Evolutionary conservation across 92 coral and sea anemone genomes (phyloP).

Genomic region (Palythoa grandis): DNA sequence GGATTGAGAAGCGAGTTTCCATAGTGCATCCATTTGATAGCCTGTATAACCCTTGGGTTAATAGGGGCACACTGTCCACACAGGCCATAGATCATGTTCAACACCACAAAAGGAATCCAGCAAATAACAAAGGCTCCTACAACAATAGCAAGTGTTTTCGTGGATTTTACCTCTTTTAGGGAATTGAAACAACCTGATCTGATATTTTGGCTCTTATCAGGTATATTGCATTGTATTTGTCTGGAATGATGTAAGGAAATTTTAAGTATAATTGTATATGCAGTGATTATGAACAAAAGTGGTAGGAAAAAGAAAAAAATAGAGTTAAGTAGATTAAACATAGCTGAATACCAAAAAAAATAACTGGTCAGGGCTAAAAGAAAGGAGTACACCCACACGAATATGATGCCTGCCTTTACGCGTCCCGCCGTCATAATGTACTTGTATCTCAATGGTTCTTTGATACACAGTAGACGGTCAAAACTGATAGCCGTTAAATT

Average conservation of each 20-base stretch:
- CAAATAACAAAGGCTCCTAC: conserved; percentile 87
- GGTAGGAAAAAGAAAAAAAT: conserved; percentile 83
- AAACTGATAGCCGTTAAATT: conserved; percentile 86
- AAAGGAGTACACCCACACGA: conserved; percentile 75
- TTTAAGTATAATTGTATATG: conserved; percentile 73
- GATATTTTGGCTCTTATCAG: conserved; percentile 23
- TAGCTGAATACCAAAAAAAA: conserved; percentile 53
- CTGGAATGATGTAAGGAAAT: conserved; percentile 74
- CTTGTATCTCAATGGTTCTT: conserved; percentile 63
- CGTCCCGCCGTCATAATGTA: conserved; percentile 58
- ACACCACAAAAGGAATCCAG: conserved; percentile 84
- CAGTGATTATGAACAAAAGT: conserved; percentile 70
- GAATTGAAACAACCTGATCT: conserved; percentile 55
- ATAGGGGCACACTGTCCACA: conserved; percentile 64
- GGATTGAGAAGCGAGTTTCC: conserved; percentile 91
- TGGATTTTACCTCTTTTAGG: conserved; percentile 82
- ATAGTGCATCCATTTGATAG: conserved; percentile 93
- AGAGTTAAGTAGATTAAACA: conserved; percentile 69
- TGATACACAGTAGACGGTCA: conserved; percentile 74
- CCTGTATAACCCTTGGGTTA: conserved; percentile 59
- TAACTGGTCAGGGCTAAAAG: conserved; percentile 67
- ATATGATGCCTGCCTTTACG: conserved; percentile 46
- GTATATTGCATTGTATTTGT: conserved; percentile 57
- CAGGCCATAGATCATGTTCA: conserved; percentile 76
- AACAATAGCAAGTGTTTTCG: conserved; percentile 90